These are phyloP conservation scores for Gambelia wislizenii DNA, from an alignment of 2,797 vertebrate species.

Conservation along the genomic window DNA sequence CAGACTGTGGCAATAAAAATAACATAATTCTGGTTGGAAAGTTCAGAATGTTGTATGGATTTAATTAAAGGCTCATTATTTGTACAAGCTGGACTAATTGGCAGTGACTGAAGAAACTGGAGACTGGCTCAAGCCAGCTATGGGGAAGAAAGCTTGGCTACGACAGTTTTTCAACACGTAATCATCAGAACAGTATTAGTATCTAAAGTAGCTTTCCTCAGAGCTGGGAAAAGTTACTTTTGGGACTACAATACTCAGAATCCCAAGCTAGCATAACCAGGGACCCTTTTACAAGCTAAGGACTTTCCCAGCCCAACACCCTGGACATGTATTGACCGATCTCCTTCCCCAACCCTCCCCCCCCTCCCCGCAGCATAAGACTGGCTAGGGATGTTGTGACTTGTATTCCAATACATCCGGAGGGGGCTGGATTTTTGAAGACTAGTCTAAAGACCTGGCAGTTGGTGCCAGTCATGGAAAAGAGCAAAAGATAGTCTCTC, in stretches of 20 bases:
- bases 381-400: not conserved
- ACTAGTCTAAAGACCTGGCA: not conserved
- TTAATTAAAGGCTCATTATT: constrained; percentile 43
- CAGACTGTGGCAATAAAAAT: constrained; percentile 45
- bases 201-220: not conserved
- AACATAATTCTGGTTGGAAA: constrained; percentile 35
- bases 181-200: not conserved
- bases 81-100: constrained; percentile 20
- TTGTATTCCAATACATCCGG: not conserved
- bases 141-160: not conserved
- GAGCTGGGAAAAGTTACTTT: too few species aligned
- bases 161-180: not conserved
- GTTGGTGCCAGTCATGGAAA: not conserved
- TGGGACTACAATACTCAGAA: too few species aligned
- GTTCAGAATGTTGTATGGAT: not conserved
- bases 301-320: not conserved
- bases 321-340: not conserved
- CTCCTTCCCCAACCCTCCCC: not conserved
- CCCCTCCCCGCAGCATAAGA: not conserved
- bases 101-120: fast-evolving
- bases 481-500: not conserved
- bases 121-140: fast-evolving
- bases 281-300: too few species aligned
- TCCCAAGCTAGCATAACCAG: too few species aligned
- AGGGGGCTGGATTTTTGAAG: not conserved